These are phyloP conservation scores for Lethocerus indicus DNA, from an alignment of 1,140 invertebrate genomes.

Conservation along the genomic window DNA sequence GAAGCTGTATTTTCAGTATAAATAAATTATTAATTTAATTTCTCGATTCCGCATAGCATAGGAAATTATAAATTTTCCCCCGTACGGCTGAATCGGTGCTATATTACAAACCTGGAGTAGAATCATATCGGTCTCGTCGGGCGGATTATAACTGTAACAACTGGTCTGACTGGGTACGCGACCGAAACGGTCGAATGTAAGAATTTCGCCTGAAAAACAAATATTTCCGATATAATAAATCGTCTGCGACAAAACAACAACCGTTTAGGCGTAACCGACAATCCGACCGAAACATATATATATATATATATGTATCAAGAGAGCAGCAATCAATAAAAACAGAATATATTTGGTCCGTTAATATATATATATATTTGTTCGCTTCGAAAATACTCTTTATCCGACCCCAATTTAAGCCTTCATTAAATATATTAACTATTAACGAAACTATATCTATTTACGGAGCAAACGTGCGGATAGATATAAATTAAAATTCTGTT, in stretches of 20 bases:
- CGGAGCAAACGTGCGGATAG: background rate
- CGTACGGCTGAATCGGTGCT: too few relatives aligned
- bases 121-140: slow-evolving; percentile 15
- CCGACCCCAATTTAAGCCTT: background rate
- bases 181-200: background rate
- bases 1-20: too few relatives aligned
- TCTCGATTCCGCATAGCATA: too few relatives aligned
- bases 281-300: background rate
- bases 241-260: background rate
- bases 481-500: too few relatives aligned
- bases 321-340: background rate
- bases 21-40: too few relatives aligned
- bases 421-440: background rate
- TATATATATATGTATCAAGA: background rate
- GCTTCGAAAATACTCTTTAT: background rate
- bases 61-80: too few relatives aligned
- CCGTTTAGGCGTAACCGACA: background rate
- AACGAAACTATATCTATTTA: background rate
- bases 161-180: slow-evolving; percentile 15
- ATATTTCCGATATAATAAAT: background rate
- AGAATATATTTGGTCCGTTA: background rate
- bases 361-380: background rate
- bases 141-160: slow-evolving; percentile 10
- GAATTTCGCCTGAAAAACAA: slow-evolving; percentile 10
- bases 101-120: slow-evolving; percentile 17